Evolutionary conservation across 2,888 invertebrate genomes (phyloP).

Genomic region (Odontomyia ornata): DNA sequence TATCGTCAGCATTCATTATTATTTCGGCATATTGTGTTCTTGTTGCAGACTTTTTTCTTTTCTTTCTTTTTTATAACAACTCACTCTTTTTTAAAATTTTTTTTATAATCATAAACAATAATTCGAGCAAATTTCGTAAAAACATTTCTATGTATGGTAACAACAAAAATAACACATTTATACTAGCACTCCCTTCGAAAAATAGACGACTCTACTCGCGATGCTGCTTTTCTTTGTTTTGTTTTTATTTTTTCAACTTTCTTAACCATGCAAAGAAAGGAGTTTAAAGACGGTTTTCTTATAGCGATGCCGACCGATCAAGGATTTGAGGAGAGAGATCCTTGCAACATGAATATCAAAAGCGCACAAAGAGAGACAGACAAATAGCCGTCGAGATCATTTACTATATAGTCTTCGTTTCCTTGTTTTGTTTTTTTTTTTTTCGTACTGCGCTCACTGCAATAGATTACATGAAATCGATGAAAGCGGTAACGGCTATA

Average conservation of each 20-base stretch:
- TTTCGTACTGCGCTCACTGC: conserved; percentile 1
- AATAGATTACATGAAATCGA: conserved; percentile 15
- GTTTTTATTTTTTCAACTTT: too few species aligned
- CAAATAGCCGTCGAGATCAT: conserved; percentile 20
- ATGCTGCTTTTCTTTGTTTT: background rate
- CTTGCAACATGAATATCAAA: conserved; percentile 23
- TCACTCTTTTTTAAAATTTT: conserved; percentile 20
- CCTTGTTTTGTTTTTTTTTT: too few species aligned
- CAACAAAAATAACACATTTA: conserved; percentile 41
- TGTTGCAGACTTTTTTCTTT: conserved; percentile 18
- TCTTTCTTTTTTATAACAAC: conserved; percentile 13
- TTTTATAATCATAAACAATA: conserved; percentile 38
- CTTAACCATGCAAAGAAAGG: conserved; percentile 1
- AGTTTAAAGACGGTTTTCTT: background rate
- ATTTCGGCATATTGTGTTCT: conserved; percentile 5
- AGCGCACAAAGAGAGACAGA: conserved; percentile 23
- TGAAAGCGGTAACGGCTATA: conserved; percentile 16
- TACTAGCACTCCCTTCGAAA: conserved; percentile 14
- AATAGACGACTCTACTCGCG: conserved; percentile 1
- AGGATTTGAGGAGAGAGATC: background rate
- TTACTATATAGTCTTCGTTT: background rate
- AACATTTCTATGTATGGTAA: conserved; percentile 40
- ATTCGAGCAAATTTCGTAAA: conserved; percentile 42
- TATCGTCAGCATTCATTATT: conserved; percentile 15
- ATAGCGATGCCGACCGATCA: background rate